Percentiles rank a stretch among this genome's conserved stretches.
Evolutionary conservation across 2,797 vertebrate genomes (phyloP).

Genomic region (Acestrorhynchus altus): DNA sequence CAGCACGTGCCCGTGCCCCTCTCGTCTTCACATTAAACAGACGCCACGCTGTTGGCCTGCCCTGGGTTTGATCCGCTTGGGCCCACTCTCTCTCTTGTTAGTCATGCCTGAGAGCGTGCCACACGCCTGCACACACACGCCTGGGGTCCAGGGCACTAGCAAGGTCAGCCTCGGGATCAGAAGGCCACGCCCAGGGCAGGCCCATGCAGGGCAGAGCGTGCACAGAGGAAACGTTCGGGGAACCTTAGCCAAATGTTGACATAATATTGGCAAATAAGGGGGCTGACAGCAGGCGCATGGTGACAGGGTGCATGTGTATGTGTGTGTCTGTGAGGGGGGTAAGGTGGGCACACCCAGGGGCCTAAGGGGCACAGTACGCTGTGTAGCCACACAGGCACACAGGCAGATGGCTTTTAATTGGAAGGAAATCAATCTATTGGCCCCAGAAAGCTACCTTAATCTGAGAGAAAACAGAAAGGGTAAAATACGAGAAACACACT

Average conservation of each 20-base stretch:
- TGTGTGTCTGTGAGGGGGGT: conserved; percentile 24
- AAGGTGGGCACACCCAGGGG: conserved; percentile 34
- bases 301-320: conserved; percentile 1
- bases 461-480: conserved; percentile 31
- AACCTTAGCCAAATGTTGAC: conserved; percentile 55
- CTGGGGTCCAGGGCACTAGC: conserved; percentile 63
- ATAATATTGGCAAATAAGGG: conserved; percentile 44
- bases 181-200: conserved; percentile 48
- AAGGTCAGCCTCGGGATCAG: conserved; percentile 56
- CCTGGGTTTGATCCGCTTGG: conserved; percentile 8
- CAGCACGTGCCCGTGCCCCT: conserved; percentile 17
- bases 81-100: conserved; percentile 48
- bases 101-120: conserved; percentile 48
- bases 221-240: conserved; percentile 38
- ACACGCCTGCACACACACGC: conserved; percentile 26
- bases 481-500: too few relatives aligned
- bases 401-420: conserved; percentile 63
- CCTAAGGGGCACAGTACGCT: conserved; percentile 36
- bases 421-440: conserved; percentile 55
- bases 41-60: conserved; percentile 31
- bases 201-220: conserved; percentile 41
- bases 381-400: conserved; percentile 36
- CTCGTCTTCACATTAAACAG: conserved; percentile 15
- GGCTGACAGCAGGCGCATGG: conserved; percentile 46
- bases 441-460: conserved; percentile 47